Conservation (phyloP, 2,797 vertebrate species). For the Naso thynnoides region DNA sequence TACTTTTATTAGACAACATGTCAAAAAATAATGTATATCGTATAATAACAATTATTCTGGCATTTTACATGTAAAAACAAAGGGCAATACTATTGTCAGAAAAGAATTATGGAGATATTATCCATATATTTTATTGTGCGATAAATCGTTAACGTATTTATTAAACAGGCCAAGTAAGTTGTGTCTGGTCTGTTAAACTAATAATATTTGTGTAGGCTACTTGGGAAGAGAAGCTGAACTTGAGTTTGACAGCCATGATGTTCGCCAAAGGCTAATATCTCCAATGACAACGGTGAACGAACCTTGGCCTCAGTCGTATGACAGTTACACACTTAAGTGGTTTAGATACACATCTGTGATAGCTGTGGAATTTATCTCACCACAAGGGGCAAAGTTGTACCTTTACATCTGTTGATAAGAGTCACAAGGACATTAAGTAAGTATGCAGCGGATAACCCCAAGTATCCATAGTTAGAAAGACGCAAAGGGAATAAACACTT, state of each 20-base stretch:
- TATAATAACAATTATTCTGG: too few relatives aligned
- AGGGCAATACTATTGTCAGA: too few relatives aligned
- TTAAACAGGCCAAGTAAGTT: background rate
- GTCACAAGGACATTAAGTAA: background rate
- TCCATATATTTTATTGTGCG: too few relatives aligned
- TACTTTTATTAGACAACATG: too few relatives aligned
- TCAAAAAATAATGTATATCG: too few relatives aligned
- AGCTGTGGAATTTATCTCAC: slow-evolving; percentile 29
- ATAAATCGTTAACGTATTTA: too few relatives aligned
- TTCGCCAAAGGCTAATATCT: slow-evolving; percentile 4
- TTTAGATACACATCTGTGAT: background rate
- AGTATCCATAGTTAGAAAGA: background rate
- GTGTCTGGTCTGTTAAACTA: background rate
- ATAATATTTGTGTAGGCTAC: background rate
- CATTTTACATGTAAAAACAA: too few relatives aligned
- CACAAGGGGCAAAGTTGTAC: slow-evolving; percentile 32
- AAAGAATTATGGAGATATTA: too few relatives aligned
- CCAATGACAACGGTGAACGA: background rate
- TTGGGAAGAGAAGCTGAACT: background rate
- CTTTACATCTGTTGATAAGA: background rate
- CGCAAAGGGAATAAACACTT: background rate
- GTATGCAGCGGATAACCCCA: background rate
- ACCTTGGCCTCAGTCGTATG: slow-evolving; percentile 22
- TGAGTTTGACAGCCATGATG: background rate
- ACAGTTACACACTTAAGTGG: background rate